These are phyloP conservation scores for Brevimyrus niger DNA, from an alignment of 2,113 vertebrate genomes.

Conservation along the genomic window DNA sequence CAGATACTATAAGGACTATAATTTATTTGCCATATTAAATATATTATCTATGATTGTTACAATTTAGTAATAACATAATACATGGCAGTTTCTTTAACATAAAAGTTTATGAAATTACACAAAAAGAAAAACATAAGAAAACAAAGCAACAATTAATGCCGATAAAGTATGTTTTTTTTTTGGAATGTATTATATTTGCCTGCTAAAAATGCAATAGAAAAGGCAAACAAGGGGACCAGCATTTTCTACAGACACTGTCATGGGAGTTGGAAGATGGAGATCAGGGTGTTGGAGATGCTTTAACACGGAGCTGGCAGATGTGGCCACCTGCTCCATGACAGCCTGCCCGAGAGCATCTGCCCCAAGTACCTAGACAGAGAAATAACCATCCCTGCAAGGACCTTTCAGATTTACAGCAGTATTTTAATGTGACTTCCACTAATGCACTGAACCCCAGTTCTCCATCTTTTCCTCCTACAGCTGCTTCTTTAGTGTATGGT, in stretches of 20 bases:
- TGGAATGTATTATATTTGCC: slow-evolving; percentile 57
- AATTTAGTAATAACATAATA: slow-evolving; percentile 72
- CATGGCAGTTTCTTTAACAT: slow-evolving; percentile 60
- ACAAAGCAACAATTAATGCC: slow-evolving; percentile 54
- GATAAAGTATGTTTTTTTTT: slow-evolving; percentile 43
- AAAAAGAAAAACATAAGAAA: slow-evolving; percentile 44
- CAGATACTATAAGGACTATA: slow-evolving; percentile 38
- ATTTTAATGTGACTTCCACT: neutral
- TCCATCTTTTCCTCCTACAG: neutral
- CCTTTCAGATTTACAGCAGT: slow-evolving; percentile 5
- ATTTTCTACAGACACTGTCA: neutral
- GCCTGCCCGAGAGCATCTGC: neutral
- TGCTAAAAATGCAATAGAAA: slow-evolving; percentile 26
- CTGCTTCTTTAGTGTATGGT: neutral
- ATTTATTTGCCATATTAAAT: slow-evolving; percentile 77
- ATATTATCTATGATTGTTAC: slow-evolving; percentile 81
- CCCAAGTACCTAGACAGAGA: neutral
- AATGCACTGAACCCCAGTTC: neutral
- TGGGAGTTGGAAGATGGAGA: slow-evolving; percentile 1
- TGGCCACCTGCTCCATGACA: neutral
- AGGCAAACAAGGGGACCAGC: neutral
- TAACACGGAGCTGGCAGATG: neutral
- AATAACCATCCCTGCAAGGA: neutral
- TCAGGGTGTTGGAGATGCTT: neutral
- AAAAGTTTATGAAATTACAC: slow-evolving; percentile 52